Base-by-base conservation (phyloP, 2,797 vertebrate genomes). In the Delichon dasypus region DNA sequence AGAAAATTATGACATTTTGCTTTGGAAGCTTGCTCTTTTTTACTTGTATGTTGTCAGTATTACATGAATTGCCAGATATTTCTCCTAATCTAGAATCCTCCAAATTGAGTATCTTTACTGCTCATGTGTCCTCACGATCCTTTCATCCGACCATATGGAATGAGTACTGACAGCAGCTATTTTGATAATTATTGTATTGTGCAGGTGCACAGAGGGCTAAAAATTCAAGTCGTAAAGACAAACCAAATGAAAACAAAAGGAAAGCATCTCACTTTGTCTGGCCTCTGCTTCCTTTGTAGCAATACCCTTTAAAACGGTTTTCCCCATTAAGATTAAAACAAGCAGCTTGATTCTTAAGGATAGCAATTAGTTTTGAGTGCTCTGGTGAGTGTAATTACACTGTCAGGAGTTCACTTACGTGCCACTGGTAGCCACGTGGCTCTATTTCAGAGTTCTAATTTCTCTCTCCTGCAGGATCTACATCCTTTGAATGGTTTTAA, bases 291-390 rank as follows among this genome's bases (percentile, higher is more conserved):
- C 57, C 36, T 79, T 89, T 73, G 36, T 68, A 50, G 17, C 47
- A 64, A 21, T 26, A 45, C 11, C 9, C 36, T 53, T n/a, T 64
- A 40, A 71, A 92, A 44, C 10, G 65, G 14, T 54, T 87, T 93
- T 23, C 2, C 57, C 47, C 44, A 47, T 82, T 73, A 90, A 76
- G 67, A 85, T 67, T 90, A 85, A 93, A 95, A 90, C 58, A 91
- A 94, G 60, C 62, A 81, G 55, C 76, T 87, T 94, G 90, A 82
- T 90, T 93, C 75, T 91, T 93, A 76, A 93, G 65, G 72, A 75
- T 19, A 86, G 75, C 47, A 89, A 92, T 93, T 74, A 88, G 45
- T 93, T 93, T 90, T 86, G 62, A 93, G 89, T 87, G 72, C 71
- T 93, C 70, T 81, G 57, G 54, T 22, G 54, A 70, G 38, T 55